Evolutionary conservation across 2,888 invertebrate species (phyloP), one percentile per base, ranked within the genome.

Genomic region (Tribolium freemani): DNA sequence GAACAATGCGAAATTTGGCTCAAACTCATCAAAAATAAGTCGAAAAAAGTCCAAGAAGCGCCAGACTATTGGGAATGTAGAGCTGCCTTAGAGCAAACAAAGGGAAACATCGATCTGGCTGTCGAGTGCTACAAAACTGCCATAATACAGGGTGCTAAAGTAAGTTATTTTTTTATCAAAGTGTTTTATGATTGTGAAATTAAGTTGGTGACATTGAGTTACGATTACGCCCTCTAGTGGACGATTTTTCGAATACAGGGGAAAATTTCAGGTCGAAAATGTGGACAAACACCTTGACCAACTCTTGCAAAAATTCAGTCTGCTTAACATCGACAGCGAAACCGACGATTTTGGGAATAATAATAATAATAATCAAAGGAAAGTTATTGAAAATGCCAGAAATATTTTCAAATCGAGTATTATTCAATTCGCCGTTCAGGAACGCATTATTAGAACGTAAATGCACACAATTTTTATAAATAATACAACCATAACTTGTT

Each of bases 41-140:
- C 87, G 75, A 85, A 86, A 0, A 58, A 80, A 0, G 86, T 89
- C 0, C 86, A 86, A 0, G 83, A 87, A 2, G 83, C 84, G 0
- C 88, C 90, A 0, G 85, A 87, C 0, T 91, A 90, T 80, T 91
- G 91, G 91, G 90, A 91, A 80, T 90, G 90, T 70, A 82, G 90
- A 0, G 90, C 90, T 0, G 89, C 89, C 0, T 81, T 91, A 0
- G 90, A 90, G 79, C 89, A 90, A 80, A 75, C 84, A 0, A 79
- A 88, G 0, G 90, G 90, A 0, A 88, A 91, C 79, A 82, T 90
- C 45, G 87, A 88, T 0, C 86, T 87, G 8, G 90, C 90, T 0
- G 87, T 90, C n/a, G 87, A 89, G 71, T 90, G 89, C 81, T 90
- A 90, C 87, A 88, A 89, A 72, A 87, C 88, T 48, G 90, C 90